phyloP scores from a whole-genome alignment of 2,113 vertebrate genomes.

The Agapornis roseicollis region DNA sequence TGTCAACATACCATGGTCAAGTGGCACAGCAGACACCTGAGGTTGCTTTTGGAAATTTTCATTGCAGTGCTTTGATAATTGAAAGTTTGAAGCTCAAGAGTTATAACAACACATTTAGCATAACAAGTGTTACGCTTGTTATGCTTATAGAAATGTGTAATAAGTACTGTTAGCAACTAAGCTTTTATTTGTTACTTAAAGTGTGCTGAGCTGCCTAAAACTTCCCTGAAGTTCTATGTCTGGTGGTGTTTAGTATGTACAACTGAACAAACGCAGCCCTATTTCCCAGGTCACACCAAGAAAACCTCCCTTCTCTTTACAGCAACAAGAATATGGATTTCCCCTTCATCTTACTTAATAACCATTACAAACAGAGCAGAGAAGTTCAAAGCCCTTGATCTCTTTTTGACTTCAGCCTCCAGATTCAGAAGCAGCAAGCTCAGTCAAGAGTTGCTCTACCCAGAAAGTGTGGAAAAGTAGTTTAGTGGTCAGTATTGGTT shows the following conservation, averaged over 20 bases:
- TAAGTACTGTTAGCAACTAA: neutral
- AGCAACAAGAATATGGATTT: neutral
- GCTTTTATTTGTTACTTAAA: neutral
- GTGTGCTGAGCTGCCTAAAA: neutral
- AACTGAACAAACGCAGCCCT: neutral
- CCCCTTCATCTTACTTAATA: neutral
- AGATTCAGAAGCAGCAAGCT: neutral
- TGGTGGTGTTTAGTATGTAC: neutral
- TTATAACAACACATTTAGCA: neutral
- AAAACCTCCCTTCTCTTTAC: neutral
- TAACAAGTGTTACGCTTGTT: neutral
- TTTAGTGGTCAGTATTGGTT: neutral
- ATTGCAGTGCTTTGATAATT: neutral
- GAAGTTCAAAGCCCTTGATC: neutral
- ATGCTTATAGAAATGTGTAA: neutral
- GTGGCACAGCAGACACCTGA: fast-evolving
- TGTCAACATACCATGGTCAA: neutral
- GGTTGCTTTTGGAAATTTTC: neutral
- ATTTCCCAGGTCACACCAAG: neutral
- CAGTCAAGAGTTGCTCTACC: neutral
- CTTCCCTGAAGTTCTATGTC: neutral
- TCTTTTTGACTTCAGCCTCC: neutral
- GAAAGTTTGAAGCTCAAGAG: neutral
- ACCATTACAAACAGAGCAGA: neutral
- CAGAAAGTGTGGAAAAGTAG: neutral